These are phyloP conservation scores for Catostomus latipinnis DNA, from an alignment of 2,797 vertebrate genomes.

Conservation along the genomic window DNA sequence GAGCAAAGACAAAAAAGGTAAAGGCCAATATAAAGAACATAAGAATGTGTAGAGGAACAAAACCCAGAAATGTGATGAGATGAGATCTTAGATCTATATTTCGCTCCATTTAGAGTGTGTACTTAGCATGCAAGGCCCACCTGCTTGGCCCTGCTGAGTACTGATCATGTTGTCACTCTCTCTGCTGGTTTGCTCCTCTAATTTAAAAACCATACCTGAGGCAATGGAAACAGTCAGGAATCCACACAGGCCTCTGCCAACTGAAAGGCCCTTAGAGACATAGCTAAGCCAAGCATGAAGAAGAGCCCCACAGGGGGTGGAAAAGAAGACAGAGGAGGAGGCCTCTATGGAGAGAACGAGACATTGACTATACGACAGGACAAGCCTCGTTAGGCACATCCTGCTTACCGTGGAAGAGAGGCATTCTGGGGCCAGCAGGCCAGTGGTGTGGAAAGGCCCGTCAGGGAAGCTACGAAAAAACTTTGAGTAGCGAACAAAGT, in stretches of 20 bases:
- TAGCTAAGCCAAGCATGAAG: conserved; percentile 52
- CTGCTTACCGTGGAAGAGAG: conserved; percentile 51
- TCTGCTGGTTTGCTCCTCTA: conserved; percentile 40
- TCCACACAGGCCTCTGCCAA: conserved; percentile 27
- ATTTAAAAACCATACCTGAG: conserved; percentile 48
- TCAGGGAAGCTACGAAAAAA: conserved; percentile 58
- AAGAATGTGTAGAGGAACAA: neutral
- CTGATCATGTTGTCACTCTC: conserved; percentile 41
- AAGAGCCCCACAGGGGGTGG: conserved; percentile 36
- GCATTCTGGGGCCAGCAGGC: conserved; percentile 44
- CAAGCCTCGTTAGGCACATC: conserved; percentile 67
- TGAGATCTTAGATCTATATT: conserved; percentile 2
- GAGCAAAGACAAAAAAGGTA: too few relatives aligned
- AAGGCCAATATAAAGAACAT: too few relatives aligned
- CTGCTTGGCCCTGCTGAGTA: conserved; percentile 22
- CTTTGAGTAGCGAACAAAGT: conserved; percentile 23
- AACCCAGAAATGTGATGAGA: neutral
- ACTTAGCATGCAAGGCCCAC: conserved; percentile 33
- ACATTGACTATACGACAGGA: conserved; percentile 65
- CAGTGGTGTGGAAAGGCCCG: conserved; percentile 25
- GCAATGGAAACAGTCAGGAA: conserved; percentile 35
- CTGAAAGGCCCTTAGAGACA: conserved; percentile 41
- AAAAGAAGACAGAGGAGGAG: conserved; percentile 48
- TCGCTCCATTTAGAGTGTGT: conserved; percentile 3
- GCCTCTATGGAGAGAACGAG: conserved; percentile 41